Evolutionary conservation across 1,140 invertebrate genomes (phyloP), one percentile per base, ranked within the genome.

Genomic region (Heliconius eleuchia): DNA sequence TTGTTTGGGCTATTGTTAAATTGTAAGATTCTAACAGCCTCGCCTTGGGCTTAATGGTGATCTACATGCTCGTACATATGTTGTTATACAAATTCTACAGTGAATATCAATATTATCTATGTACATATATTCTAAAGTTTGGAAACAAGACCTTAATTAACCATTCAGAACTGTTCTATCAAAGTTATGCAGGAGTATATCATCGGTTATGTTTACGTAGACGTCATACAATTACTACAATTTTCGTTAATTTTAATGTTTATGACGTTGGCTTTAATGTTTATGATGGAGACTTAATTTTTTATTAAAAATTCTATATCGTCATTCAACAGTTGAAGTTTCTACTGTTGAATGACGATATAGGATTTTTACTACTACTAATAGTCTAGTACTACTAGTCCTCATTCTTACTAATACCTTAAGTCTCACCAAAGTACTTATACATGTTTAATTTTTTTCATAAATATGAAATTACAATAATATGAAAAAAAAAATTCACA

Each of bases 1-100:
- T 74, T 73, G 74, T 80, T 80, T 80, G 23, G 60, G 4, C 11
- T 66, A 66, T 13, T 30, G 60, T 66, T 66, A 66, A 66, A 66
- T 66, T 66, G 60, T 66, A 66, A 66, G 60, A 66, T 66, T 27
- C 23, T 66, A 66, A 66, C 60, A 23, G 60, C 60, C 27, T 16
- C 11, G 60, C 60, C 60, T 66, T 30, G n/a, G 60, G 60, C 60
- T 27, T 30, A 30, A 66, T 30, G 18, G 55, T 57, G 23, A 66
- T 66, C 60, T 27, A 66, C 60, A 27, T 66, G 30, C 30, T 30
- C 30, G 30, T 30, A 66, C 34, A 6, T 34, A 66, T 66, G 60
- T 66, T 66, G 23, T 66, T 66, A 66, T 16, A 30, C 23, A 30
- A 30, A 27, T 57, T 66, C 11, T 66, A 27, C 9, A 23, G 55